Evolutionary conservation across 2,797 vertebrate genomes (phyloP).

Genomic region (Xenentodon cancila): DNA sequence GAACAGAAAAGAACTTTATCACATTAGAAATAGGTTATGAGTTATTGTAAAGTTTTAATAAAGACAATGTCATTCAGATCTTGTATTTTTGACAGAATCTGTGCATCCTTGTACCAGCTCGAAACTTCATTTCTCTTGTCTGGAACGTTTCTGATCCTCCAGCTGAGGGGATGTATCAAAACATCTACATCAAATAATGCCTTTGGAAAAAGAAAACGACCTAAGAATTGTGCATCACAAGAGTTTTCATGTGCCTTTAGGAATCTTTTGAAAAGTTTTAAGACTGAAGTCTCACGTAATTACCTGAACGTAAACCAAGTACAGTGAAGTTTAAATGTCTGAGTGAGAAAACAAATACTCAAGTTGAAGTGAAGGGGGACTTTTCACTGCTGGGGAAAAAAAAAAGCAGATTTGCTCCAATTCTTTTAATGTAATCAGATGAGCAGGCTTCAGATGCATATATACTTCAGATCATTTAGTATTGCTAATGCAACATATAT

Average conservation of each 20-base stretch:
- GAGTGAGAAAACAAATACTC: too few relatives aligned
- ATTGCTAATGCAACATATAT: slow-evolving; percentile 59
- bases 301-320: too few relatives aligned
- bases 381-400: neutral
- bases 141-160: too few relatives aligned
- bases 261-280: too few relatives aligned
- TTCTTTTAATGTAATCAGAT: slow-evolving; percentile 67
- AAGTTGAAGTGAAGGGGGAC: neutral
- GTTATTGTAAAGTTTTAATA: slow-evolving; percentile 72
- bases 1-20: slow-evolving; percentile 43
- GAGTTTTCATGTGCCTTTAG: too few relatives aligned
- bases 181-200: too few relatives aligned
- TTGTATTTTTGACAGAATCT: slow-evolving; percentile 28
- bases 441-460: slow-evolving; percentile 41
- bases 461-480: slow-evolving; percentile 33
- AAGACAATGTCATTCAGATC: slow-evolving; percentile 52
- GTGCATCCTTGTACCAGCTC: too few relatives aligned
- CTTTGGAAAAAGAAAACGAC: too few relatives aligned
- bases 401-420: slow-evolving; percentile 9
- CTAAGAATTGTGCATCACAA: too few relatives aligned
- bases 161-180: neutral
- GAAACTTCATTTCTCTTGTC: too few relatives aligned
- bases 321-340: too few relatives aligned
- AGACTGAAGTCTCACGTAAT: too few relatives aligned
- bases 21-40: slow-evolving; percentile 56